Conservation (phyloP, 2,113 vertebrate genomes). For the Enhydra lutris region DNA sequence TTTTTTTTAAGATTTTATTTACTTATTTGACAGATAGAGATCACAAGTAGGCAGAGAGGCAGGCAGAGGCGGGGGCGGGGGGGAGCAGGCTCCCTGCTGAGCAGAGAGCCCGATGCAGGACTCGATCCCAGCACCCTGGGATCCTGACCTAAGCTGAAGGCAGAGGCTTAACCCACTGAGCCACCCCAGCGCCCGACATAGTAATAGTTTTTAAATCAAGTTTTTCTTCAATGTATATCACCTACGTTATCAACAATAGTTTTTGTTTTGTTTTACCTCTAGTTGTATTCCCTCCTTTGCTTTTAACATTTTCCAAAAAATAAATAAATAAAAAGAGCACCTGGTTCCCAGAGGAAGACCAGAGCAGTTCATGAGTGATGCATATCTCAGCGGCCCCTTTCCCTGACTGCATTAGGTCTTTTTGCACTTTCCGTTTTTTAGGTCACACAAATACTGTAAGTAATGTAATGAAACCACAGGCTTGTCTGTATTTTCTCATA, state of each 20-base stretch:
- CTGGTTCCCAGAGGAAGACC: constrained; percentile 54
- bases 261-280: background rate
- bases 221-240: background rate
- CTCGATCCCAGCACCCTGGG: too few species aligned
- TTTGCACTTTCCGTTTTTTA: constrained; percentile 74
- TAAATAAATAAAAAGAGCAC: constrained; percentile 55
- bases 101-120: too few species aligned
- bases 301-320: constrained; percentile 65
- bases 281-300: constrained; percentile 24
- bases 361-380: constrained; percentile 45
- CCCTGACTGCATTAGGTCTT: constrained; percentile 75
- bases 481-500: constrained; percentile 72
- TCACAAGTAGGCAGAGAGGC: too few species aligned
- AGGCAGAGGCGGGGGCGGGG: too few species aligned
- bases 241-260: background rate
- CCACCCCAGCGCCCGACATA: too few species aligned
- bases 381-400: constrained; percentile 11
- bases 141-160: too few species aligned
- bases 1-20: too few species aligned
- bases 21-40: too few species aligned
- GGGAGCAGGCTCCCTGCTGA: too few species aligned
- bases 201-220: constrained; percentile 56
- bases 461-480: constrained; percentile 80
- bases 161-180: too few species aligned
- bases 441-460: constrained; percentile 78